phyloP scores from a whole-genome alignment of 2,797 vertebrate species.

The Etheostoma perlongum region DNA sequence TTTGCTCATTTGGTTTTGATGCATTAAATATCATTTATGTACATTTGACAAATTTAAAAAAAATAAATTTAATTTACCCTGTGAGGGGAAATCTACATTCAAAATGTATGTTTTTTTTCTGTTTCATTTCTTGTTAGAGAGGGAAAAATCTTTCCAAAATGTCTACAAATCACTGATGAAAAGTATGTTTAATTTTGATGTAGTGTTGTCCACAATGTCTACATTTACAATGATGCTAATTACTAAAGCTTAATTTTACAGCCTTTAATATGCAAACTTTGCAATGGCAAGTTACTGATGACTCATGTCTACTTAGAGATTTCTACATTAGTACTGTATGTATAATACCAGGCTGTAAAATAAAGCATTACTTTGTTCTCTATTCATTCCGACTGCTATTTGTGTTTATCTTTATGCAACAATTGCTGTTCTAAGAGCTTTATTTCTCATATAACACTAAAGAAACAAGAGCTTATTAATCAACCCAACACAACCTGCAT shows the following conservation, averaged over 20 bases:
- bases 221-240: slow-evolving; percentile 72
- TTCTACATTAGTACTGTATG: slow-evolving; percentile 69
- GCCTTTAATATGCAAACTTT: slow-evolving; percentile 70
- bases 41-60: slow-evolving; percentile 87
- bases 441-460: not conserved
- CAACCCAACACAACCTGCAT: slow-evolving; percentile 2
- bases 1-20: slow-evolving; percentile 83
- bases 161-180: slow-evolving; percentile 53
- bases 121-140: slow-evolving; percentile 65
- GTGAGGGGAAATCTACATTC: slow-evolving; percentile 77
- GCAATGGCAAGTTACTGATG: slow-evolving; percentile 55
- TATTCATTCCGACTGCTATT: slow-evolving; percentile 57
- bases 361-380: slow-evolving; percentile 73
- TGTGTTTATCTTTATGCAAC: slow-evolving; percentile 48
- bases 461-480: slow-evolving; percentile 10
- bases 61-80: slow-evolving; percentile 87
- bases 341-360: slow-evolving; percentile 77
- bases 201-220: slow-evolving; percentile 70
- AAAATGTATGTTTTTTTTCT: slow-evolving; percentile 74
- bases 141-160: slow-evolving; percentile 28
- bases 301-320: slow-evolving; percentile 60
- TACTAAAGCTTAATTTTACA: slow-evolving; percentile 79
- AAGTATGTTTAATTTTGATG: slow-evolving; percentile 64
- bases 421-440: slow-evolving; percentile 24
- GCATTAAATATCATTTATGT: slow-evolving; percentile 88